Evolutionary conservation across 2,797 vertebrate genomes (phyloP).

Genomic region (Halcyon smyrnensis): DNA sequence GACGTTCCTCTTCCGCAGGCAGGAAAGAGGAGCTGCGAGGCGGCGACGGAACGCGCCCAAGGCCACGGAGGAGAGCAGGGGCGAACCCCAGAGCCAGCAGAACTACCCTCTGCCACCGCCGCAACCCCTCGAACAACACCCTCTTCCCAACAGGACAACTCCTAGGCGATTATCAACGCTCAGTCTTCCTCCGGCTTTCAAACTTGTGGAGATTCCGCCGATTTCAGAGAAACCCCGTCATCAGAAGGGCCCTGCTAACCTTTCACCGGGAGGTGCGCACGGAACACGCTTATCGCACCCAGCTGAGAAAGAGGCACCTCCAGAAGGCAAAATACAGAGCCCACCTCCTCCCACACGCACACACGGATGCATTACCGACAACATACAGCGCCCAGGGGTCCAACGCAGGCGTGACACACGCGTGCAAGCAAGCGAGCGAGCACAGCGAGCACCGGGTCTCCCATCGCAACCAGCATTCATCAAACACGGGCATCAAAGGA

Average conservation of each 20-base stretch:
- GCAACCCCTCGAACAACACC: not conserved
- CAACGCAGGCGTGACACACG: not conserved
- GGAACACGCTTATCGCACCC: accelerated
- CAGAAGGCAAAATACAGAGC: not conserved
- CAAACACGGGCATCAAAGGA: not conserved
- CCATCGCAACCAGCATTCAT: not conserved
- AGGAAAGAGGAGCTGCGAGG: not conserved
- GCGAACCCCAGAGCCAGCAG: not conserved
- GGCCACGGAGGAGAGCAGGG: not conserved
- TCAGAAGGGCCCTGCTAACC: accelerated
- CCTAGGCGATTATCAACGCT: not conserved
- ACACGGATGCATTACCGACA: not conserved
- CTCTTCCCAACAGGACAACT: not conserved
- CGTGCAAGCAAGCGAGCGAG: not conserved
- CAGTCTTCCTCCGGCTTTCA: not conserved
- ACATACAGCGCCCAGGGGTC: not conserved
- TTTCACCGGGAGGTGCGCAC: not conserved
- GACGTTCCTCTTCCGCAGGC: not conserved
- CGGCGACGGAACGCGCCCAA: not conserved
- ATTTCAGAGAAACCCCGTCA: not conserved
- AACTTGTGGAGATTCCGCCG: not conserved
- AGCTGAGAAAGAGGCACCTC: accelerated
- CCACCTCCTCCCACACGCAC: not conserved
- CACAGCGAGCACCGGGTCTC: not conserved
- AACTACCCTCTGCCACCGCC: not conserved